Base-by-base conservation (phyloP, 2,888 invertebrate species). In the Harpagoxenus sublaevis region DNA sequence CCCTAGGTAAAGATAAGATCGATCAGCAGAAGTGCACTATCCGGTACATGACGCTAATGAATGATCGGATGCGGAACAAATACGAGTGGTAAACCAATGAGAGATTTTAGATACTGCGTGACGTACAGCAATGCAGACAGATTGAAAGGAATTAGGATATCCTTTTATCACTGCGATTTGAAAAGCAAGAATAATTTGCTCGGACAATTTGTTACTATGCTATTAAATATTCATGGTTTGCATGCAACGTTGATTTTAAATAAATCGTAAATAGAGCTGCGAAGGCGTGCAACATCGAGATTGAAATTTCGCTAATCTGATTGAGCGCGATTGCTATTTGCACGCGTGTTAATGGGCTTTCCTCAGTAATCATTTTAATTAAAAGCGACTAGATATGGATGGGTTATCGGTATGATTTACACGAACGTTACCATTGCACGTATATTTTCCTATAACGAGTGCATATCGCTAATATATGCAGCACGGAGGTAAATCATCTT, bases 351-450 rank as follows among this genome's bases (percentile, higher is more conserved):
- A 81, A 81, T 71, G 39, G 28, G 18, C 28, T 81, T 73, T 71
- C 15, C 60, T 71, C 79, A 31, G 71, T 81, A 60, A 81, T 81
- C 39, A 73, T 60, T 71, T 81, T 73, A 73, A 81, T 81, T 81
- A 81, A 81, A 48, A 18, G 35, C 60, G 60, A 71, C 71, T 81
- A 71, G 79, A 81, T 71, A 45, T 39, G 60, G 28, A 48, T n/a
- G 55, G 31, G 42, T 60, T 71, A 78, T 57, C 55, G n/a, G 9
- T n/a, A 12, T 15, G 65, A 81, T 62, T 81, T 81, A 60, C 60
- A 60, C 31, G 39, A 35, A 42, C 9, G 12, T 48, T 23, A 31
- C n/a, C 9, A 18, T n/a, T 6, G 12, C 66, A 28, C 6, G 5
- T 31, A 35, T 18, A 74, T 55, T 78, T 35, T 71, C 9, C 18